Evolutionary conservation across 2,888 invertebrate species (phyloP), one percentile per base, ranked within the genome.

Genomic region (Amphipoea oculea): DNA sequence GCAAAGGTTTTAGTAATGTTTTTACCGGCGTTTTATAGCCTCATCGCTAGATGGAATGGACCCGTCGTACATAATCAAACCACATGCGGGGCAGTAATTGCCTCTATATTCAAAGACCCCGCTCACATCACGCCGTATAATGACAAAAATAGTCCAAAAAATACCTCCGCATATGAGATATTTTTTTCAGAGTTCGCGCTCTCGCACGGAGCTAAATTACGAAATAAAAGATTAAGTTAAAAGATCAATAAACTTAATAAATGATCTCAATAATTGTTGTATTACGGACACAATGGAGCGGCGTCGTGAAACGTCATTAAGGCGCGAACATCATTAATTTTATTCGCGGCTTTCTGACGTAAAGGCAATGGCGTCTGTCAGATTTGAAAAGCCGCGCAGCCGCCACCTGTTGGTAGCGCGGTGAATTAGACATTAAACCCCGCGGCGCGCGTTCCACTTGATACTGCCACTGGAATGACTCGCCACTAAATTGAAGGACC

Each of bases 161-260:
- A 96, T 94, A 92, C 92, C 94, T 94, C 94, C 93, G 96, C 96
- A 96, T 96, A 97, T 96, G 96, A 96, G 96, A 95, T 96, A 92
- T 96, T 96, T 96, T 95, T 96, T 96, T 94, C 92, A 93, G 94
- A 96, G 94, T 96, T 96, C 96, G 96, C 96, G 96, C 94, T 95
- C 95, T 95, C 94, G 95, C 95, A 94, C 93, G 93, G 89, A 96
- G 95, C 96, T 96, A 96, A 97, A 97, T 97, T 96, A 97, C 96
- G 96, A 97, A 96, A 97, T 96, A 97, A 97, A 97, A 97, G 97
- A 97, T 97, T 96, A 96, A 96, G 94, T 96, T 96, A 96, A 97
- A 96, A 96, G 96, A 97, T 96, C 97, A 97, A 97, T 97, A 97
- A 97, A 97, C 96, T 96, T 97, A 96, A 97, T 96, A 97, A 97